A percentile compares a stretch with the other conserved stretches of the same genome.
Evolutionary conservation across 2,797 vertebrate genomes (phyloP).

Genomic region (Pristis pectinata): DNA sequence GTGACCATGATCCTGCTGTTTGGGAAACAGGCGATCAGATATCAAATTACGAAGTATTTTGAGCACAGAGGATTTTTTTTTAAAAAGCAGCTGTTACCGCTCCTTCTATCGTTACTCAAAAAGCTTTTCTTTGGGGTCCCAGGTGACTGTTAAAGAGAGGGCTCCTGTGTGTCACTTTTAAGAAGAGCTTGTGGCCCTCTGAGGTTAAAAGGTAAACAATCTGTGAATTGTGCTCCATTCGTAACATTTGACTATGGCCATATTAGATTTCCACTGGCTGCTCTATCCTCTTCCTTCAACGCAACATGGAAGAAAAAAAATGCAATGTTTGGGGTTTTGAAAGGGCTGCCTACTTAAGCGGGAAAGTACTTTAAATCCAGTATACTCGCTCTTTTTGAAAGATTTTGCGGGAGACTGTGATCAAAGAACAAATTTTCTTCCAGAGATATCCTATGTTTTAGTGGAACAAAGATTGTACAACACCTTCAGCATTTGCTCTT

Average conservation of each 20-base stretch:
- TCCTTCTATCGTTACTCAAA: conserved; percentile 32
- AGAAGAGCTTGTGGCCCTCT: neutral
- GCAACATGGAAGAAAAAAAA: neutral
- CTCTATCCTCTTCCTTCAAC: conserved; percentile 17
- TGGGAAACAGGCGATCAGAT: conserved; percentile 27
- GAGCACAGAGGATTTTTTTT: neutral
- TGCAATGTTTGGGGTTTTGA: neutral
- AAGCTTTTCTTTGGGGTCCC: conserved; percentile 22
- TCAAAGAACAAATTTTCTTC: neutral
- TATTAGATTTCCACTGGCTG: neutral
- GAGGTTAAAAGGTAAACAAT: conserved; percentile 34
- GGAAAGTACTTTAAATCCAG: neutral
- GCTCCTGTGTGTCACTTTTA: conserved; percentile 34
- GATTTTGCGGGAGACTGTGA: neutral
- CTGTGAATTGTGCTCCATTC: conserved; percentile 27
- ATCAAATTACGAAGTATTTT: conserved; percentile 31
- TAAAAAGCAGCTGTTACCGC: conserved; percentile 11
- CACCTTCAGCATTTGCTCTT: neutral
- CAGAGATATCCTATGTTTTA: conserved; percentile 18
- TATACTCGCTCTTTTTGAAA: neutral
- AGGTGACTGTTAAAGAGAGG: conserved; percentile 29
- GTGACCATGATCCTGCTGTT: conserved; percentile 31
- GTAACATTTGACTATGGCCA: neutral
- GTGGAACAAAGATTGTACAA: too few species aligned
- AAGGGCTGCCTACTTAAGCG: neutral